Percentiles rank a stretch among this genome's conserved stretches.
phyloP scores from a whole-genome alignment of 1,140 invertebrate species.

The Thaumatotibia leucotreta region DNA sequence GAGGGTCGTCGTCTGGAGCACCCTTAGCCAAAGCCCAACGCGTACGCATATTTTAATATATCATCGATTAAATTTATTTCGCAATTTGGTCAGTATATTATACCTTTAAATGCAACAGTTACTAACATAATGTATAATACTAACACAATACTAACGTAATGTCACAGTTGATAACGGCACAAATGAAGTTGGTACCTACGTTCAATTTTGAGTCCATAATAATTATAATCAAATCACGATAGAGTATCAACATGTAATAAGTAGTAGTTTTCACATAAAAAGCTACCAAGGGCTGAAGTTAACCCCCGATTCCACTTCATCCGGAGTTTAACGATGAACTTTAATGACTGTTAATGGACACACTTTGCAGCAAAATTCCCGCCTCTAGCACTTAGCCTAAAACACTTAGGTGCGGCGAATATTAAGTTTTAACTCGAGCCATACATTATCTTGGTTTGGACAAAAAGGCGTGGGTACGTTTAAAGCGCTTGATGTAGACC shows the following conservation, averaged over 20 bases:
- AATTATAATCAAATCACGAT: too few relatives aligned
- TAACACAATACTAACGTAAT: too few relatives aligned
- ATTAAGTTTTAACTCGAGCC: conserved; percentile 12
- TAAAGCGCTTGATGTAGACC: not conserved
- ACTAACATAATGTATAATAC: too few relatives aligned
- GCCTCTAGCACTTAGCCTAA: conserved; percentile 25
- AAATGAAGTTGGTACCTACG: too few relatives aligned
- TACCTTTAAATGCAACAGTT: too few relatives aligned
- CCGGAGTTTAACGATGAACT: conserved; percentile 42
- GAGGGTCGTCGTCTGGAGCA: too few relatives aligned
- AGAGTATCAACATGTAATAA: not conserved
- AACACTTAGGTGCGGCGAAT: conserved; percentile 13
- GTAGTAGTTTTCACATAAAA: not conserved
- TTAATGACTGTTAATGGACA: conserved; percentile 48
- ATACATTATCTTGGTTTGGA: not conserved
- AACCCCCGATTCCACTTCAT: conserved; percentile 38
- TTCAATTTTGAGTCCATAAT: too few relatives aligned
- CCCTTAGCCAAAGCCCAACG: too few relatives aligned
- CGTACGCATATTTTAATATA: too few relatives aligned
- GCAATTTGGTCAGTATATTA: too few relatives aligned
- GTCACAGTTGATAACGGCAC: too few relatives aligned
- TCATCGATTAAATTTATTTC: too few relatives aligned
- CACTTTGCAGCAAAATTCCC: conserved; percentile 42
- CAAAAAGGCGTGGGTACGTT: not conserved
- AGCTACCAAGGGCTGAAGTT: not conserved